A percentile compares a stretch with the other conserved stretches of the same genome.
These are phyloP conservation scores for Drosophila pandora DNA, from an alignment of 1,140 invertebrate genomes.

Conservation along the genomic window DNA sequence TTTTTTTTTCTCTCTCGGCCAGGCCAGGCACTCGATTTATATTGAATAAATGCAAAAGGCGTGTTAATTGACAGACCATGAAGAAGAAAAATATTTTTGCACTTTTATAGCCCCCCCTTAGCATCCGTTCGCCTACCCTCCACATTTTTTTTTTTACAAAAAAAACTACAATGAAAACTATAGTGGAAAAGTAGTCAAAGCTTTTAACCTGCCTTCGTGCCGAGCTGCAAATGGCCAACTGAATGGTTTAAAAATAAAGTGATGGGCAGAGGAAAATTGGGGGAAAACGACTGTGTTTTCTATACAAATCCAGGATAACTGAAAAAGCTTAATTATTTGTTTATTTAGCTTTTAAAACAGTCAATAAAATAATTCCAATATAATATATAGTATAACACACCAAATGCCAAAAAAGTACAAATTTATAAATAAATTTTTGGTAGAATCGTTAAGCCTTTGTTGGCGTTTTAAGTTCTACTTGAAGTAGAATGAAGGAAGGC, in stretches of 20 bases:
- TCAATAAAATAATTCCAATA: constrained; percentile 2
- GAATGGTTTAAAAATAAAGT: constrained; percentile 10
- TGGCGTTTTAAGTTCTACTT: constrained; percentile 10
- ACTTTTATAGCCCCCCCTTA: constrained; percentile 45
- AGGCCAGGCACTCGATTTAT: constrained; percentile 63
- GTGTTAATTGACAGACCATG: constrained; percentile 82
- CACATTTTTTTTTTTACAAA: neutral
- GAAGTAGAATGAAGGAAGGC: constrained; percentile 36
- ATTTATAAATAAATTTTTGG: constrained; percentile 12
- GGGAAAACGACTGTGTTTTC: constrained; percentile 5
- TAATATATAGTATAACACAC: no score
- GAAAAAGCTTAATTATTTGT: constrained; percentile 13
- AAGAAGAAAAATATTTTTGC: constrained; percentile 76
- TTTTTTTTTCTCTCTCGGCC: neutral
- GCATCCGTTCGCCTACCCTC: neutral
- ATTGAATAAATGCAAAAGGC: constrained; percentile 82
- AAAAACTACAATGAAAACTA: constrained; percentile 8
- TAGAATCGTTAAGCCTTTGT: constrained; percentile 12
- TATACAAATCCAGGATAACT: constrained; percentile 14
- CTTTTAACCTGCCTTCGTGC: constrained; percentile 28
- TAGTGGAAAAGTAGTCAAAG: constrained; percentile 14
- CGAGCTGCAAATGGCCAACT: constrained; percentile 41
- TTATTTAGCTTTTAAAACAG: constrained; percentile 11
- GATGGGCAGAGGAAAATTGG: neutral
- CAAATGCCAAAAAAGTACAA: no score